These are phyloP conservation scores for Marisa cornuarietis DNA, from an alignment of 1,140 invertebrate genomes.

Conservation along the genomic window DNA sequence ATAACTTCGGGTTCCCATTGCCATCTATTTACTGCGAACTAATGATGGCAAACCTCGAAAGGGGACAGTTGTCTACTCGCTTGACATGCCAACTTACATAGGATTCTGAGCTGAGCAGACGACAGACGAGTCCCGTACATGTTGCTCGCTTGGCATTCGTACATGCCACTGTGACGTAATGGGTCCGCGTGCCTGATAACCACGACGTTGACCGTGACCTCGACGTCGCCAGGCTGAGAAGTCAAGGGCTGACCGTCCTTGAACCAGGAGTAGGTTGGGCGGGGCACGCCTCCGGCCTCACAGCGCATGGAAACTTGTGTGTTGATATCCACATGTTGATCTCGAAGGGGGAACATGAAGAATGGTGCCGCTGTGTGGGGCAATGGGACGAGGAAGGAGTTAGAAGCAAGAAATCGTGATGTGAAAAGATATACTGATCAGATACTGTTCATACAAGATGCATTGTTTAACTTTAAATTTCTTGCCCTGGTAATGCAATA, in stretches of 20 bases:
- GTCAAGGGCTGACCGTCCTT: constrained; percentile 75
- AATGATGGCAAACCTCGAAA: background rate
- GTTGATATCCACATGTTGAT: constrained; percentile 87
- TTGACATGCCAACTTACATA: constrained; percentile 44
- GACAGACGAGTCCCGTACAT: constrained; percentile 86
- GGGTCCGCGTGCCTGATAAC: constrained; percentile 36
- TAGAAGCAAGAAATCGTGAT: no score
- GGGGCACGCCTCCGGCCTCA: constrained; percentile 93
- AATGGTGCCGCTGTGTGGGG: constrained; percentile 79
- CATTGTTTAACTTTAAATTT: no score
- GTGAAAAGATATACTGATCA: no score
- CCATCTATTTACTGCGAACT: background rate
- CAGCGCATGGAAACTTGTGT: constrained; percentile 90
- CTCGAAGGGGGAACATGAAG: constrained; percentile 88
- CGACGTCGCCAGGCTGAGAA: constrained; percentile 64
- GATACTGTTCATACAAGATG: no score
- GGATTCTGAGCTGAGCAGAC: constrained; percentile 86
- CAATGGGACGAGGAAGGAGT: no score
- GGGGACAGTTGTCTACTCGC: background rate
- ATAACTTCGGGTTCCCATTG: background rate
- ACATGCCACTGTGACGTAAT: constrained; percentile 87
- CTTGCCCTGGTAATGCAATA: no score
- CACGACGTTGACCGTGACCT: constrained; percentile 49
- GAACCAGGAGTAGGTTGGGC: constrained; percentile 92
- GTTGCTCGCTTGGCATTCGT: constrained; percentile 92